phyloP scores from a whole-genome alignment of 1,140 invertebrate genomes.

The Leptopilina clavipes region DNA sequence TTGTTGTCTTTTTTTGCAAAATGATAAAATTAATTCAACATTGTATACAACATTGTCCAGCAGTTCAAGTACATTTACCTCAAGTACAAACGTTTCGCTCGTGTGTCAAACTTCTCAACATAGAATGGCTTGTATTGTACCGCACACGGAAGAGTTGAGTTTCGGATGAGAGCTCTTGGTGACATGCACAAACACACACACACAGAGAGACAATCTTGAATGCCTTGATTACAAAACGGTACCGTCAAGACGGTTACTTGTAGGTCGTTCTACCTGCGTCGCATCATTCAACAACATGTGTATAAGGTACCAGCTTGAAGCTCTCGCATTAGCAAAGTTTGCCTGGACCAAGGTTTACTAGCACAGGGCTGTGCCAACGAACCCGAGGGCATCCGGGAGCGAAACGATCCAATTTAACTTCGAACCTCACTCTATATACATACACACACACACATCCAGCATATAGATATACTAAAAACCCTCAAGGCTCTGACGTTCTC shows the following conservation, averaged over 20 bases:
- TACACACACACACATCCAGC: too few species aligned
- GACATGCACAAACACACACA: neutral
- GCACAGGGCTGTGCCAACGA: conserved; percentile 30
- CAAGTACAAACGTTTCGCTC: neutral
- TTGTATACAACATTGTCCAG: neutral
- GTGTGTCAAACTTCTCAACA: conserved; percentile 8
- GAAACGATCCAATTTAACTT: conserved; percentile 62
- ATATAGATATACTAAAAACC: neutral
- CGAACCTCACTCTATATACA: conserved; percentile 41
- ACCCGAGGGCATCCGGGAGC: conserved; percentile 36
- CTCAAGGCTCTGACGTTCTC: conserved; percentile 2
- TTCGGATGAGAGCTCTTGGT: conserved; percentile 16
- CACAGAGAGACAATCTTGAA: conserved; percentile 48
- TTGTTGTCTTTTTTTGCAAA: too few species aligned
- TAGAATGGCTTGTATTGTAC: conserved; percentile 2
- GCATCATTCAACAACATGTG: conserved; percentile 43
- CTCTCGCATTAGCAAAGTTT: conserved; percentile 57
- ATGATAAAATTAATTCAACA: too few species aligned
- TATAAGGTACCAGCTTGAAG: conserved; percentile 35
- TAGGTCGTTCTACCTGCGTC: conserved; percentile 54
- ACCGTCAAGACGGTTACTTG: conserved; percentile 52
- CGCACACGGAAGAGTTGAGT: neutral
- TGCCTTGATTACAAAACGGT: conserved; percentile 54
- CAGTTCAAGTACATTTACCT: neutral
- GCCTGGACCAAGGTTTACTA: conserved; percentile 19